phyloP scores from a whole-genome alignment of 1,140 invertebrate genomes.

The Drosophila nasuta region DNA sequence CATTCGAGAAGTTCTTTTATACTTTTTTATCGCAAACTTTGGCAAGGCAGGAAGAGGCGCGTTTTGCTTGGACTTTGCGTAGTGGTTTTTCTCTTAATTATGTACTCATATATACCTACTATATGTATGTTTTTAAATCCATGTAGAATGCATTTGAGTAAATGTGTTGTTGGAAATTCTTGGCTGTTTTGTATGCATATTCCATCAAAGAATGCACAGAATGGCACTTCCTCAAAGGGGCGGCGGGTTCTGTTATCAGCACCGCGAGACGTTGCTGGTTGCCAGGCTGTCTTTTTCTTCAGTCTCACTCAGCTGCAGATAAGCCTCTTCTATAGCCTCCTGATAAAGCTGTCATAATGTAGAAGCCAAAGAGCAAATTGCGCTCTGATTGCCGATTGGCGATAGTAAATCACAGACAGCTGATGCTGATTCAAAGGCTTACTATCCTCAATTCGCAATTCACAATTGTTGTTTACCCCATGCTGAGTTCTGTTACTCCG shows the following conservation, averaged over 20 bases:
- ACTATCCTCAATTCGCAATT: slow-evolving; percentile 4
- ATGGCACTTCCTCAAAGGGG: slow-evolving; percentile 74
- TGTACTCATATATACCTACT: slow-evolving; percentile 1
- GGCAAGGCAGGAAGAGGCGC: slow-evolving; percentile 76
- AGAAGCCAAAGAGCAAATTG: slow-evolving; percentile 73
- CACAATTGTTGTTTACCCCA: background rate
- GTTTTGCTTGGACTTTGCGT: slow-evolving; percentile 64
- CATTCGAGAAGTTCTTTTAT: slow-evolving; percentile 69
- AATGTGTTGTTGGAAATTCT: slow-evolving; percentile 5
- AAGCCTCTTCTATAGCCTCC: slow-evolving; percentile 20
- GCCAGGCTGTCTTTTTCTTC: slow-evolving; percentile 27
- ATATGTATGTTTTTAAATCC: background rate
- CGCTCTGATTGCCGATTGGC: slow-evolving; percentile 60
- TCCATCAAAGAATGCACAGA: slow-evolving; percentile 69
- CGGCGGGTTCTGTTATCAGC: slow-evolving; percentile 58
- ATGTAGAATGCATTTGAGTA: slow-evolving; percentile 6
- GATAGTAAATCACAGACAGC: slow-evolving; percentile 26
- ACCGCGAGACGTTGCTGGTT: slow-evolving; percentile 33
- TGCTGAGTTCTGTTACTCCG: background rate
- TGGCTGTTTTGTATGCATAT: slow-evolving; percentile 59
- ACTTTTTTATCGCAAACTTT: slow-evolving; percentile 75
- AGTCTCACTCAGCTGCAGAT: slow-evolving; percentile 44
- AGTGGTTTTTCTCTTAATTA: slow-evolving; percentile 32
- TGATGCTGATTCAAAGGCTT: slow-evolving; percentile 4
- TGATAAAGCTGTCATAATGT: slow-evolving; percentile 36